Evolutionary conservation across 2,113 vertebrate species (phyloP), one percentile per base, ranked within the genome.

Genomic region (Herpailurus yagouaroundi): DNA sequence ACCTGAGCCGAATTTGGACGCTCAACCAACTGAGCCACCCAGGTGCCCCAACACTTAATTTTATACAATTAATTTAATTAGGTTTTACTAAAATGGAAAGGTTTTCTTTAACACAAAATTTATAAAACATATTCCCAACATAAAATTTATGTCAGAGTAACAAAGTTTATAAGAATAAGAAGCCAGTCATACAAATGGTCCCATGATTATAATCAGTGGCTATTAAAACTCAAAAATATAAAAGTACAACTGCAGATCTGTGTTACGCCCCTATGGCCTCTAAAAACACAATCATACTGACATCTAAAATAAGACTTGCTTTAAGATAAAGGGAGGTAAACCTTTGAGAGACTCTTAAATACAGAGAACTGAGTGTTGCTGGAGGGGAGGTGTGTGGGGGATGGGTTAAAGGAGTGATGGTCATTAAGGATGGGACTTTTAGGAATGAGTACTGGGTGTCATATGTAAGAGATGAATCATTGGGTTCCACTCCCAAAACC

Each of bases 61-160:
- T 90, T 87, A 90, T 31, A 73, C 15, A 94, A 88, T 82, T 52
- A 91, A 86, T 64, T 86, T 91, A 89, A 69, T 79, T 88, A 57
- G n/a, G 8, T 33, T 91, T 89, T 60, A 77, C 63, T 84, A 84
- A 64, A 64, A 69, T 63, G 19, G 18, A 88, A 88, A 91, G 13
- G 2, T 73, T 80, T 89, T 88, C n/a, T 93, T 89, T 57, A 93
- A 91, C 41, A 81, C 8, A 91, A 89, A 82, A 92, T 83, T 79
- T 77, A 66, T 93, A 94, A 96, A 95, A 94, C 23, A 83, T 69
- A 93, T 63, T 82, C 74, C 19, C 52, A 88, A 95, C 36, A 93
- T 66, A 95, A 95, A 97, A 91, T 84, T n/a, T 57, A 7, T 48
- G 45, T 80, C 57, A 88, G 31, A 81, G 33, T 80, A 25, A 94